Base-by-base conservation (phyloP, 2,797 vertebrate genomes). In the Gorsachius magnificus region DNA sequence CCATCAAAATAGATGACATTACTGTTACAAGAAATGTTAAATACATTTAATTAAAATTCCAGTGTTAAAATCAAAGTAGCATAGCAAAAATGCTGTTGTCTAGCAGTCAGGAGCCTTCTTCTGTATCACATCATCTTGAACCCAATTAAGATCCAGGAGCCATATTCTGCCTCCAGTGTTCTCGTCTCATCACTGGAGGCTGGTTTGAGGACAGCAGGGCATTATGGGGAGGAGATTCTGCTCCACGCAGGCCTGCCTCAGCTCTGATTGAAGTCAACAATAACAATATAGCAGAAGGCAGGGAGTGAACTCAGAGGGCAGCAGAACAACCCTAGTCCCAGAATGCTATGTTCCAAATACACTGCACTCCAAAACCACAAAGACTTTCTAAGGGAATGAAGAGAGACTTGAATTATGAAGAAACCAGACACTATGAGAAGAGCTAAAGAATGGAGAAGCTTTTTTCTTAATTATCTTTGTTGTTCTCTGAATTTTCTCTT, bases 401-500 rank as follows among this genome's bases (percentile, higher is more conserved):
- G 29, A 22, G 45, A 68, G 36, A 28, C 48, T 80, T 57, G 43
- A 87, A 57, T 69, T 91, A 84, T 33, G 57, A 57, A 35, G 26
- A 88, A 84, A 38, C 35, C 53, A 83, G 69, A 68, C 45, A 38
- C 43, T 57, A 31, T 68, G 35, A 89, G 84, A 92, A 65, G 65
- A 93, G 26, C 46, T 89, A 21, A 92, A 96, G 88, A 87, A 87
- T 10, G 24, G 65, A 50, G 43, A 57, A 58, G 54, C 6, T 78
- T 81, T 93, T 61, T 78, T 35, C 48, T 20, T 79, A 60, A 83
- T 90, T 89, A 53, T 60, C 54, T 83, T 78, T 91, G 54, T 64
- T 84, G 63, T 77, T 87, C n/a, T 88, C 48, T 33, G 54, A 16
- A 57, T 95, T 96, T 89, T 91, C 80, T 83, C 77, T 79, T 82